Conservation (phyloP, 2,113 vertebrate species). For the Oxyruncus cristatus region DNA sequence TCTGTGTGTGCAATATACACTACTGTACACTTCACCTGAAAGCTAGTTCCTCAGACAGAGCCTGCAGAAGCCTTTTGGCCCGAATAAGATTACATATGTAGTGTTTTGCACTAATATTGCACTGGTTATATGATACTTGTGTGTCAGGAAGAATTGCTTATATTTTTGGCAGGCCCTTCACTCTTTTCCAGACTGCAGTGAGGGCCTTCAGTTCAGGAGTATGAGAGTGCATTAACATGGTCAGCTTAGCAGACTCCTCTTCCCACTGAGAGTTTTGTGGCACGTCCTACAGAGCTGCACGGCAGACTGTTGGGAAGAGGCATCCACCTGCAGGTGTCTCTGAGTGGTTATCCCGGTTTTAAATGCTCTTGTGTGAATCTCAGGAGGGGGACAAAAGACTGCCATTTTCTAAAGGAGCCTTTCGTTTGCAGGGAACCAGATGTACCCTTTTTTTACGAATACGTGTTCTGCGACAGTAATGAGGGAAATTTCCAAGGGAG, state of each 20-base stretch:
- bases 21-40: not conserved
- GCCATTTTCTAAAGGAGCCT: constrained; percentile 19
- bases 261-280: not conserved
- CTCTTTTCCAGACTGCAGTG: not conserved
- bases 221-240: not conserved
- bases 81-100: too few relatives aligned
- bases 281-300: not conserved
- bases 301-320: not conserved
- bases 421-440: constrained; percentile 38
- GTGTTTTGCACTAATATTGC: not conserved
- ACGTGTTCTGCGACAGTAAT: not conserved
- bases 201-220: not conserved
- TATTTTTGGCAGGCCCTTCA: not conserved
- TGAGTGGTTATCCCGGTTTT: not conserved
- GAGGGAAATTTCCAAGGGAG: not conserved
- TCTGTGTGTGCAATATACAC: not conserved
- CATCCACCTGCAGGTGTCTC: constrained; percentile 38
- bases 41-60: not conserved
- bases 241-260: not conserved
- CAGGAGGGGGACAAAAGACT: constrained; percentile 2
- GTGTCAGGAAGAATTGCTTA: not conserved
- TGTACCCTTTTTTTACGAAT: constrained; percentile 33
- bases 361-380: not conserved
- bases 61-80: not conserved
- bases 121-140: not conserved